These are phyloP conservation scores for Drosophila nasuta DNA, from an alignment of 1,140 invertebrate genomes.

Conservation along the genomic window DNA sequence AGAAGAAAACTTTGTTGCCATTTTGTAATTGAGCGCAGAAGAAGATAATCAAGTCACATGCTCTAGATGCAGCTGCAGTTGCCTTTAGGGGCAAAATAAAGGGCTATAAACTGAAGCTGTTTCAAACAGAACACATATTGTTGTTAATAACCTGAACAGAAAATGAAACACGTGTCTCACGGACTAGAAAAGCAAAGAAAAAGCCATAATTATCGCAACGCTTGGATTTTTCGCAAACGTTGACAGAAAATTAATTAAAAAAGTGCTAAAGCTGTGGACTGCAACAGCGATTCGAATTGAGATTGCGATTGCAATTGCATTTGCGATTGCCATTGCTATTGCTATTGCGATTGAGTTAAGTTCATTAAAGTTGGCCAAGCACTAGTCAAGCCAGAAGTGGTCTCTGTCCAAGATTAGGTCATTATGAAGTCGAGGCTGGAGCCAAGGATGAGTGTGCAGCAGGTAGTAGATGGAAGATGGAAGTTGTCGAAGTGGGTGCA, in stretches of 20 bases:
- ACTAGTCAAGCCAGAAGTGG: slow-evolving; percentile 12
- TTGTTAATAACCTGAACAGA: slow-evolving; percentile 64
- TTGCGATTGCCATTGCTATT: slow-evolving; percentile 48
- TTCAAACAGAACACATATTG: slow-evolving; percentile 51
- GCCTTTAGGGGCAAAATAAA: slow-evolving; percentile 7
- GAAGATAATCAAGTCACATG: slow-evolving; percentile 50
- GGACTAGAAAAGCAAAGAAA: slow-evolving; percentile 17
- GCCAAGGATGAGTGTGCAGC: neutral
- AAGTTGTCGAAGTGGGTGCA: neutral
- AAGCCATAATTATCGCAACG: slow-evolving; percentile 62
- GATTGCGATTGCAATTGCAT: slow-evolving; percentile 51
- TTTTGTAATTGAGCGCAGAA: slow-evolving; percentile 48
- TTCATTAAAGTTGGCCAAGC: slow-evolving; percentile 61
- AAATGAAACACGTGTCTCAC: slow-evolving; percentile 48
- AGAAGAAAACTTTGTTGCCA: slow-evolving; percentile 24
- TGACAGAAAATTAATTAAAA: slow-evolving; percentile 82
- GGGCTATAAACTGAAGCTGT: slow-evolving; percentile 30
- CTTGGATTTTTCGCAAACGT: slow-evolving; percentile 54
- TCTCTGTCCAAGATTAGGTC: slow-evolving; percentile 11
- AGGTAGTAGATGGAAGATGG: neutral
- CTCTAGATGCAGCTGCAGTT: slow-evolving; percentile 18
- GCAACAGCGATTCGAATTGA: slow-evolving; percentile 30
- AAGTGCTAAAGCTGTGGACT: slow-evolving; percentile 51
- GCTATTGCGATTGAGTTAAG: slow-evolving; percentile 73
- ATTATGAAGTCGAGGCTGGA: slow-evolving; percentile 14